These are phyloP conservation scores for Poecilia wingei DNA, from an alignment of 2,797 vertebrate species.

Conservation along the genomic window DNA sequence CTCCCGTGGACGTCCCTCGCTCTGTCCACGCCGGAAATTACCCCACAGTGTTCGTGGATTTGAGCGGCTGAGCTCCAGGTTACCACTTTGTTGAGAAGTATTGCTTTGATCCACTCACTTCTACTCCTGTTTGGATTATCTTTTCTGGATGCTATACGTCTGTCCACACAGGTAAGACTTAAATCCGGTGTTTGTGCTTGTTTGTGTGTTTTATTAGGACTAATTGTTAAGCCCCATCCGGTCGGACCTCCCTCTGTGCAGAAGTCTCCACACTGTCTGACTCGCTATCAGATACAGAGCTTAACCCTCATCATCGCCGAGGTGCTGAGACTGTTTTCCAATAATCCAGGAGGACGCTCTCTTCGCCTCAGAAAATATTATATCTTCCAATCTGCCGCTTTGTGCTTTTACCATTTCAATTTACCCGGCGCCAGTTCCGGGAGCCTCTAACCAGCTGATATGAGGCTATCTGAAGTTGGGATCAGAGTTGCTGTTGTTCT, in stretches of 20 bases:
- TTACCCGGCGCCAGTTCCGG: conserved; percentile 20
- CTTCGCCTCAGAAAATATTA: conserved; percentile 29
- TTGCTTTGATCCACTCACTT: conserved; percentile 17
- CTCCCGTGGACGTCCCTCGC: conserved; percentile 15
- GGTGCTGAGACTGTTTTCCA: conserved; percentile 42
- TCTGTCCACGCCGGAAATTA: conserved; percentile 49
- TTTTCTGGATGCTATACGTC: conserved; percentile 66
- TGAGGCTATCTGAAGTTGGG: conserved; percentile 49
- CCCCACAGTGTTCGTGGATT: conserved; percentile 53
- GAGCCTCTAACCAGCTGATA: conserved; percentile 32
- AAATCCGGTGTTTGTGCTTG: background rate
- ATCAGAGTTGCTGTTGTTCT: conserved; percentile 33
- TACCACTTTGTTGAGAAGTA: conserved; percentile 64
- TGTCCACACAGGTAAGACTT: conserved; percentile 76
- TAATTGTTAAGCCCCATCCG: conserved; percentile 23
- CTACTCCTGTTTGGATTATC: conserved; percentile 72
- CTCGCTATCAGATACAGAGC: conserved; percentile 28
- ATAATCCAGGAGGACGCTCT: conserved; percentile 60
- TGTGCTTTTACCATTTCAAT: conserved; percentile 33
- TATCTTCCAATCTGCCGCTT: conserved; percentile 37
- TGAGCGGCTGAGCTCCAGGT: conserved; percentile 48
- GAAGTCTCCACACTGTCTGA: conserved; percentile 16
- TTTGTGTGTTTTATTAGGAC: conserved; percentile 14
- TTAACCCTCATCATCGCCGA: conserved; percentile 52
- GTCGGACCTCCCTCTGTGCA: conserved; percentile 6